Evolutionary conservation across 2,888 invertebrate genomes (phyloP), one percentile per base, ranked within the genome.

Genomic region (Drosophila pseudotakahashii): DNA sequence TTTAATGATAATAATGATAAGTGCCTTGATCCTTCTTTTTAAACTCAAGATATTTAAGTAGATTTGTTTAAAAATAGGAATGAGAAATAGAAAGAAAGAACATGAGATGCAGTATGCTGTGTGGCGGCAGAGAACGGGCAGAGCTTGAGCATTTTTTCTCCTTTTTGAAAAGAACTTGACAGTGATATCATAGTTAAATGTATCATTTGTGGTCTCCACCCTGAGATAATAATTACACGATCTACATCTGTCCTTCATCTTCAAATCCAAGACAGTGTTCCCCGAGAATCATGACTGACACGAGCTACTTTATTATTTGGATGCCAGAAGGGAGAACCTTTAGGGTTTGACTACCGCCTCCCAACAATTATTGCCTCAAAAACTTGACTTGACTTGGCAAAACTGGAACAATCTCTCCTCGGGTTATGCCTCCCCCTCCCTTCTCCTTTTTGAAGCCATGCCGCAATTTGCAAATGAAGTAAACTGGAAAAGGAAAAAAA

Each of bases 401-500:
- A 83, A 79, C 68, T 79, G 79, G 79, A 77, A 81, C 85, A 79
- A 82, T 76, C 74, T 77, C 52, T 62, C 69, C 61, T 7, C 45
- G 23, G 37, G 13, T 14, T 11, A 3, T 34, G 2, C 30, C 41
- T 32, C 4, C 23, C n/a, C 11, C 23, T 13, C 11, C 30, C 9
- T 44, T 41, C 36, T 23, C 16, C 67, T 67, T 82, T 82, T 82
- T 88, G 70, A 85, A 75, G 75, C 13, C 47, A 53, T 57, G 80
- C 88, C 83, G 86, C 88, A 76, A 86, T 82, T 88, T 82, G 88
- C 75, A 79, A 80, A 87, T 83, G 76, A 81, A 82, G 75, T 67
- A 73, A 81, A 57, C 70, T 63, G 70, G 70, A 73, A 64, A 72
- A 30, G 30, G 7, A 30, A 69, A 53, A 26, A 26, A 26, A 2